A percentile compares a stretch with the other conserved stretches of the same genome.
Evolutionary conservation across 1,140 invertebrate genomes (phyloP).

Genomic region (Goniozus legneri): DNA sequence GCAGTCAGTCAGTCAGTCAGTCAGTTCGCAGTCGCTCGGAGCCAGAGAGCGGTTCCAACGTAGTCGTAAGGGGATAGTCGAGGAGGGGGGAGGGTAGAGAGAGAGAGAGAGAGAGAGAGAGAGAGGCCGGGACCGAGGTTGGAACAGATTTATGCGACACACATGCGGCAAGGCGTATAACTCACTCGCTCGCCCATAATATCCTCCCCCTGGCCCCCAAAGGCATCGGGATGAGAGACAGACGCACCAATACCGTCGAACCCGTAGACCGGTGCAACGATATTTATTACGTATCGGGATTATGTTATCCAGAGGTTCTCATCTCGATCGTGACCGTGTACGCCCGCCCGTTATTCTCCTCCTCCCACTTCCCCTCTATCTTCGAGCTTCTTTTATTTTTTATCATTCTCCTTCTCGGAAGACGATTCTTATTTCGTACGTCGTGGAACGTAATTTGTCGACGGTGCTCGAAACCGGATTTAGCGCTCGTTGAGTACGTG

Average conservation of each 20-base stretch:
- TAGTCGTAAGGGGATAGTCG: conserved; percentile 6
- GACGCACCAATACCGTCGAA: conserved; percentile 40
- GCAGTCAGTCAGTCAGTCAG: conserved; percentile 38
- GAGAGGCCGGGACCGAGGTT: conserved; percentile 40
- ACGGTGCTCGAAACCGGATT: too few species aligned
- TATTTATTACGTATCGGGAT: conserved; percentile 51
- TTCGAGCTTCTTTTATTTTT: too few species aligned
- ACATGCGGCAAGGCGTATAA: conserved; percentile 53
- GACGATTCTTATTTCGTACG: too few species aligned
- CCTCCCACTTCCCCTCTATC: too few species aligned
- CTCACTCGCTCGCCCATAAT: conserved; percentile 53
- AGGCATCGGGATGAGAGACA: conserved; percentile 40
- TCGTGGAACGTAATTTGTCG: too few species aligned
- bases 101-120: conserved; percentile 38
- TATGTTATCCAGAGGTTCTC: conserved; percentile 36
- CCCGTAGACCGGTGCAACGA: conserved; percentile 26
- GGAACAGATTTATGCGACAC: conserved; percentile 54
- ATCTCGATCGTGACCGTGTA: too few species aligned
- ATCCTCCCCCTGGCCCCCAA: conserved; percentile 34
- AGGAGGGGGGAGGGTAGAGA: conserved; percentile 21
- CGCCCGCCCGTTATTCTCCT: too few species aligned
- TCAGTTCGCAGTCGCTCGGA: conserved; percentile 26
- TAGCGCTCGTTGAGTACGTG: too few species aligned
- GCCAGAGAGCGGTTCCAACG: conserved; percentile 16
- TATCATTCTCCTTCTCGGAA: too few species aligned